A percentile compares a stretch with the other conserved stretches of the same genome.
These are phyloP conservation scores for Oreochromis aureus DNA, from an alignment of 2,113 vertebrate genomes.

Conservation along the genomic window DNA sequence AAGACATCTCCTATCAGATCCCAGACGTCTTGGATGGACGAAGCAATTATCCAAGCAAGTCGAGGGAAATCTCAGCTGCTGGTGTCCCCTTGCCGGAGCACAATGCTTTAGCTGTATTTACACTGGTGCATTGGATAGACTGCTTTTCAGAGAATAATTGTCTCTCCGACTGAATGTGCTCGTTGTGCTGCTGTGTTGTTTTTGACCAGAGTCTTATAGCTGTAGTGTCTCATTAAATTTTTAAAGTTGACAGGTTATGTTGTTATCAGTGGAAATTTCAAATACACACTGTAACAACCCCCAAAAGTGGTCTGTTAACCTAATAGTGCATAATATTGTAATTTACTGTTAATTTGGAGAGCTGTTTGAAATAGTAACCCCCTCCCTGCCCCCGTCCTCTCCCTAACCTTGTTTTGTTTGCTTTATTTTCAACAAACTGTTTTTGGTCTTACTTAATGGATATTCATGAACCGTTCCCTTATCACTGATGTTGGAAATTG, in stretches of 20 bases:
- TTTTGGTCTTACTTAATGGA: neutral
- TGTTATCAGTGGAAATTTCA: conserved; percentile 57
- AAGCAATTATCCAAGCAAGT: conserved; percentile 65
- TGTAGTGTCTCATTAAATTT: conserved; percentile 37
- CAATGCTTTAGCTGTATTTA: conserved; percentile 40
- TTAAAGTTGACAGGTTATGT: conserved; percentile 58
- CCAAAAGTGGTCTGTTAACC: conserved; percentile 1
- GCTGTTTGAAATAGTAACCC: neutral
- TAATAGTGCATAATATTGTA: conserved; percentile 19
- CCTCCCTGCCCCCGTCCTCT: neutral
- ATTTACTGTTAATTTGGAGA: conserved; percentile 34
- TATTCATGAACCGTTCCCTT: conserved; percentile 3
- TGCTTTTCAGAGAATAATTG: neutral
- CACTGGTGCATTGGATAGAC: neutral
- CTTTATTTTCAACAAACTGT: conserved; percentile 25
- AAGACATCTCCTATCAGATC: conserved; percentile 62
- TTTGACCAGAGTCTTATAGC: neutral
- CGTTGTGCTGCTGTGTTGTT: neutral
- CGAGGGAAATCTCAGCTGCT: conserved; percentile 34
- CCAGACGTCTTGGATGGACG: conserved; percentile 47
- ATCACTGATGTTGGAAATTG: neutral
- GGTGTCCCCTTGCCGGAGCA: neutral
- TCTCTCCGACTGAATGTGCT: neutral
- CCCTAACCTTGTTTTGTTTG: neutral
- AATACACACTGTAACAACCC: neutral